phyloP scores from a whole-genome alignment of 2,797 vertebrate genomes.

The Periparus ater region DNA sequence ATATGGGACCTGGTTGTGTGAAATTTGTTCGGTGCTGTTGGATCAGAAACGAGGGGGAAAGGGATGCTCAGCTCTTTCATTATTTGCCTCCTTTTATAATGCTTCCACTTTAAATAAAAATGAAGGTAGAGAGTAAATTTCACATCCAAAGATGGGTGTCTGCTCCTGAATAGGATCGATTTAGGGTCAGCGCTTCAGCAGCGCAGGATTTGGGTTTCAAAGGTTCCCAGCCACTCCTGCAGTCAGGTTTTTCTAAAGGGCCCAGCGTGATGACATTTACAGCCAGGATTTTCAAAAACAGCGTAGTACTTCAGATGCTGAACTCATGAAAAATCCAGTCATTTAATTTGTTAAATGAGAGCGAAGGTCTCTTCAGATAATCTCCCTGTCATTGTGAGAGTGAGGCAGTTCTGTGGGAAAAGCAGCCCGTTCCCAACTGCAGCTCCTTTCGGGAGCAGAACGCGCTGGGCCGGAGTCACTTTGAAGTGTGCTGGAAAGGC shows the following conservation, averaged over 20 bases:
- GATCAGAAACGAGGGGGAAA: background rate
- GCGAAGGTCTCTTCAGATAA: slow-evolving; percentile 50
- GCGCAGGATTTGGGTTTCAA: slow-evolving; percentile 8
- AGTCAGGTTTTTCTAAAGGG: slow-evolving; percentile 48
- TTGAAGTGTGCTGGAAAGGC: background rate
- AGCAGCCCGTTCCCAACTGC: background rate
- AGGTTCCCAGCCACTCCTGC: slow-evolving; percentile 39
- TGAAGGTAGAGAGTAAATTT: slow-evolving; percentile 1
- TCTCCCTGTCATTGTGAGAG: slow-evolving; percentile 2
- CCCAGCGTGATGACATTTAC: slow-evolving; percentile 52
- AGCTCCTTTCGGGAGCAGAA: background rate
- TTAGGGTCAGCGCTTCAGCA: background rate
- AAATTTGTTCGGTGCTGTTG: background rate
- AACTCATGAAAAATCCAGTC: slow-evolving; percentile 51
- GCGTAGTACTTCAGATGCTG: slow-evolving; percentile 32
- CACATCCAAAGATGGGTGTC: slow-evolving; percentile 2
- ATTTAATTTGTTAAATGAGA: slow-evolving; percentile 67
- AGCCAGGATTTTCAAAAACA: slow-evolving; percentile 55
- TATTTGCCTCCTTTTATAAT: background rate
- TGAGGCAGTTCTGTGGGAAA: background rate
- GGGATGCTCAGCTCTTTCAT: background rate
- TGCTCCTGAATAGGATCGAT: background rate
- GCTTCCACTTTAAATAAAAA: background rate
- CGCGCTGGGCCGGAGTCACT: background rate
- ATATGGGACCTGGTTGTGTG: accelerated